These are phyloP conservation scores for Glyphotaelius pellucidus DNA, from an alignment of 2,888 invertebrate genomes.

Conservation along the genomic window DNA sequence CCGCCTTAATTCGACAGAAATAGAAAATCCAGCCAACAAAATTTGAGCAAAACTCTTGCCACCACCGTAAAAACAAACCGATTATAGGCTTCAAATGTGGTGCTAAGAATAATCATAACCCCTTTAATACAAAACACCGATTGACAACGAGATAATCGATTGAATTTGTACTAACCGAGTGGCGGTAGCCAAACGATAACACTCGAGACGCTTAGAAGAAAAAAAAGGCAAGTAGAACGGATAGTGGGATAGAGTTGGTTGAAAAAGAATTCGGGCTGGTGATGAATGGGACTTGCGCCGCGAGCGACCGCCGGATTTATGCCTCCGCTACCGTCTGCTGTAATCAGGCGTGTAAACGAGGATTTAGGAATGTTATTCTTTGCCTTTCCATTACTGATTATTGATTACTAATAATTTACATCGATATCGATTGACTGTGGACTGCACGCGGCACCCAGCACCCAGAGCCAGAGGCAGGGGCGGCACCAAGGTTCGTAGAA, in stretches of 20 bases:
- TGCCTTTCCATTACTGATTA: constrained; percentile 42
- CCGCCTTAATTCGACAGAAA: no score
- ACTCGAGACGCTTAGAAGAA: constrained; percentile 2
- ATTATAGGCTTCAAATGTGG: background rate
- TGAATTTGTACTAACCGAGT: constrained; percentile 33
- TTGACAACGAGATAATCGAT: constrained; percentile 35
- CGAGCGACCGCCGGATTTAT: constrained; percentile 49
- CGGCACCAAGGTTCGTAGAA: no score
- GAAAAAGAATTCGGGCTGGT: constrained; percentile 40
- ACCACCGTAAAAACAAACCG: background rate
- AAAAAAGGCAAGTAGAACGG: background rate
- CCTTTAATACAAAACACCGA: constrained; percentile 19
- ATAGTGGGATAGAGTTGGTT: background rate
- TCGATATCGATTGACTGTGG: constrained; percentile 9
- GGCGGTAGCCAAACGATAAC: constrained; percentile 17
- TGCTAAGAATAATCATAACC: background rate
- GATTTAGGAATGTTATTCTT: constrained; percentile 53
- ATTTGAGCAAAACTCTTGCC: background rate
- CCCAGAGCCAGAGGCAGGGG: background rate
- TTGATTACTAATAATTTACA: constrained; percentile 51
- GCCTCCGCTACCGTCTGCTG: constrained; percentile 43
- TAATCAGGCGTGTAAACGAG: constrained; percentile 52
- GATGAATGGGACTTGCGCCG: constrained; percentile 42
- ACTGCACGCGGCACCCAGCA: background rate
- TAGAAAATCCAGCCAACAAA: background rate